Conservation (phyloP, 2,113 vertebrate genomes). For the Stomatorhinus ivindoensis region DNA sequence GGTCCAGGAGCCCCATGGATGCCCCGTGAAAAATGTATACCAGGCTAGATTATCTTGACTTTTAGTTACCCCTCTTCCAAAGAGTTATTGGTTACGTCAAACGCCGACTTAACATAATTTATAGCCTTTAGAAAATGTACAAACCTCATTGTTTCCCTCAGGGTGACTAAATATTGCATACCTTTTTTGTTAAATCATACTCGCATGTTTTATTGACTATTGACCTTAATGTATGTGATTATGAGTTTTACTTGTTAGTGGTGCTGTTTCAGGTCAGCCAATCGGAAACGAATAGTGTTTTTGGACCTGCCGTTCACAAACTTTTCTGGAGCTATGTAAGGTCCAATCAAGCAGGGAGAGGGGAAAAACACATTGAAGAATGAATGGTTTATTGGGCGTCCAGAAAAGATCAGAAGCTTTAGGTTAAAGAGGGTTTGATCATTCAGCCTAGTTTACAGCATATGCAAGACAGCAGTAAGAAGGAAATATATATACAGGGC, state of each 20-base stretch:
- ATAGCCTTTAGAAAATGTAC: background rate
- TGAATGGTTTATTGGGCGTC: background rate
- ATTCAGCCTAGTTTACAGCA: background rate
- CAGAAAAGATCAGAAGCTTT: background rate
- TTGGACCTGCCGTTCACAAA: background rate
- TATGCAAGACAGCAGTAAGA: background rate
- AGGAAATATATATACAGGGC: background rate
- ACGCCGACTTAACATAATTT: background rate
- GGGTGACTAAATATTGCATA: background rate
- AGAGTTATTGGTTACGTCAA: background rate
- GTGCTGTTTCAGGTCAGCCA: background rate
- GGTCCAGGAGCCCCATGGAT: background rate
- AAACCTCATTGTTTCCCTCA: background rate
- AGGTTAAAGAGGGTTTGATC: background rate
- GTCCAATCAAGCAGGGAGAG: background rate
- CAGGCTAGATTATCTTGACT: background rate
- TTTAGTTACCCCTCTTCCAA: background rate
- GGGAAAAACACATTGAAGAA: background rate
- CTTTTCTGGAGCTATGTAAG: background rate
- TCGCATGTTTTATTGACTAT: background rate
- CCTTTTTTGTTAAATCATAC: background rate
- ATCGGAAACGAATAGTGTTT: background rate
- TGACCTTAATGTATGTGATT: background rate
- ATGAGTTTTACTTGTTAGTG: background rate
- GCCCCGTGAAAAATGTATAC: background rate